These are phyloP conservation scores for Calycopis cecrops DNA, from an alignment of 1,140 invertebrate genomes.

Conservation along the genomic window DNA sequence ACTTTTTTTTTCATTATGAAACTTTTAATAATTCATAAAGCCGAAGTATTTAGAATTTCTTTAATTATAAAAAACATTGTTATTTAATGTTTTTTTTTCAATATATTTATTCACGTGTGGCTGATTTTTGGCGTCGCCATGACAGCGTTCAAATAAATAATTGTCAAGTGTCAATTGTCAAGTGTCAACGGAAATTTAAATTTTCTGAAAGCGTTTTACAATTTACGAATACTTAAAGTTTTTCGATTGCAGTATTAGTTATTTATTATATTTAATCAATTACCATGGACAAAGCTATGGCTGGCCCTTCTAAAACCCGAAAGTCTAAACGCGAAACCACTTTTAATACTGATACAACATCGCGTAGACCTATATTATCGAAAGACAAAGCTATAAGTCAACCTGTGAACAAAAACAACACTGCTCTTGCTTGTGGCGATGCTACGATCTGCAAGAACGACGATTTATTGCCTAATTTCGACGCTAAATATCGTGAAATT, in stretches of 20 bases:
- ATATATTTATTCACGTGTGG: no score
- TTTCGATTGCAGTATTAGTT: not conserved
- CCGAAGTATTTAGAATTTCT: no score
- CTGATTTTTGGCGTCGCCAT: no score
- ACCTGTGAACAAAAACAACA: constrained; percentile 28
- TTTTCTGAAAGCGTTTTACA: no score
- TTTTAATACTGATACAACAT: constrained; percentile 20
- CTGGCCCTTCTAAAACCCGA: constrained; percentile 26
- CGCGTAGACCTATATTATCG: constrained; percentile 21
- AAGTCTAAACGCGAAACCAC: constrained; percentile 35
- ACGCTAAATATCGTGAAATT: constrained; percentile 38
- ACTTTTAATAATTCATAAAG: no score
- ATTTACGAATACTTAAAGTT: no score
- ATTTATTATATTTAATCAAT: not conserved
- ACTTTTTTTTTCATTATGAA: no score
- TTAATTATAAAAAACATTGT: no score
- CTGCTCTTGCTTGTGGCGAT: constrained; percentile 32
- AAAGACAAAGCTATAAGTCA: constrained; percentile 28
- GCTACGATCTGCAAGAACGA: constrained; percentile 37
- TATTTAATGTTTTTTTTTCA: no score
- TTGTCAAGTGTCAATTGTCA: no score
- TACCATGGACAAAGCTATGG: constrained; percentile 38
- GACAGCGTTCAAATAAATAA: no score
- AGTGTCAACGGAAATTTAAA: no score
- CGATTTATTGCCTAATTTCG: constrained; percentile 34